A percentile compares a stretch with the other conserved stretches of the same genome.
phyloP scores from a whole-genome alignment of 2,888 invertebrate genomes.

The Druceiella hillmani region DNA sequence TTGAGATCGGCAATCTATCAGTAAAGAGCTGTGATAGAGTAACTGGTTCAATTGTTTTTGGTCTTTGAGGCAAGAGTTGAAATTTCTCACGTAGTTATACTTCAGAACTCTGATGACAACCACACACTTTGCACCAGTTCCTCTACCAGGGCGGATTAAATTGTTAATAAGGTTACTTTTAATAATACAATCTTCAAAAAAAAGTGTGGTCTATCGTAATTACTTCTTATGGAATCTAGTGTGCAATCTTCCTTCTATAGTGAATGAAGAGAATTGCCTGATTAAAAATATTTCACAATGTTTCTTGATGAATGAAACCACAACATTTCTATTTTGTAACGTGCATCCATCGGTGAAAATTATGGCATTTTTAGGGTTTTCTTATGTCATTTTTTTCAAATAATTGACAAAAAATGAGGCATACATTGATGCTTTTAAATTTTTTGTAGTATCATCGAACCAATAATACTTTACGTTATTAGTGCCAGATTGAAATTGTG shows the following conservation, averaged over 20 bases:
- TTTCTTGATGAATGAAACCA: neutral
- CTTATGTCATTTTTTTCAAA: constrained; percentile 8
- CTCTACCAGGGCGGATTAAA: constrained; percentile 8
- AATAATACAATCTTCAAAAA: constrained; percentile 14
- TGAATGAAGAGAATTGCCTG: constrained; percentile 10
- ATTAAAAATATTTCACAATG: constrained; percentile 9
- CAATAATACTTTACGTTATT: too few relatives aligned
- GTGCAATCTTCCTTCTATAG: constrained; percentile 14
- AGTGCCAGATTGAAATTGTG: too few relatives aligned
- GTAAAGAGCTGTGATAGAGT: constrained; percentile 10
- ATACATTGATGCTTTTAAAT: constrained; percentile 11
- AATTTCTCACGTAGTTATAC: constrained; percentile 16
- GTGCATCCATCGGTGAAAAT: neutral
- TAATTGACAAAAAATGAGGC: constrained; percentile 12
- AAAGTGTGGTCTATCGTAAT: constrained; percentile 9
- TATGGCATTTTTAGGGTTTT: neutral
- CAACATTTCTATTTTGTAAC: too few relatives aligned
- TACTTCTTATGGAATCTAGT: constrained; percentile 15
- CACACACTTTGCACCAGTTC: constrained; percentile 8
- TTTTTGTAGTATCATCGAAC: constrained; percentile 11
- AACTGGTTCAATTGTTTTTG: too few relatives aligned
- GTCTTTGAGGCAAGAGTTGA: constrained; percentile 8
- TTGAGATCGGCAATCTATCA: constrained; percentile 7
- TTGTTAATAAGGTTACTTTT: constrained; percentile 11
- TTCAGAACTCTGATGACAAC: constrained; percentile 14